These are phyloP conservation scores for Agrilus planipennis DNA, from an alignment of 1,140 invertebrate genomes.

Conservation along the genomic window DNA sequence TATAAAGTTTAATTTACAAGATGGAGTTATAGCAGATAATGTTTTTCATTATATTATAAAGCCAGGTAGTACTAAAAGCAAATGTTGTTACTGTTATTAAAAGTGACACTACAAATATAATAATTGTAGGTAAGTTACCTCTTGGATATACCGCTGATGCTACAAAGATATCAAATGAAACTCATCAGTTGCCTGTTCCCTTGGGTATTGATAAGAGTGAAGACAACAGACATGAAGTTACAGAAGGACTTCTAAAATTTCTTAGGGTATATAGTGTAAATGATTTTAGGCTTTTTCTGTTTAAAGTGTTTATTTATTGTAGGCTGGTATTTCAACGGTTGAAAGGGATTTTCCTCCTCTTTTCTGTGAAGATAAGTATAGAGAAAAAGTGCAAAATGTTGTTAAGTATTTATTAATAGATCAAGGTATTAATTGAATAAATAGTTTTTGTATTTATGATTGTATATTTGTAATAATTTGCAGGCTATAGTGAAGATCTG, in stretches of 20 bases:
- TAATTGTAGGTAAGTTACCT: constrained; percentile 32
- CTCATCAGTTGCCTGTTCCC: constrained; percentile 37
- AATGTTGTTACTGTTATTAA: not conserved
- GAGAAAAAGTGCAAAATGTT: no score
- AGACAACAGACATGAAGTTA: constrained; percentile 28
- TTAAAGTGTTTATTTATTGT: no score
- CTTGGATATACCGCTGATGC: constrained; percentile 40
- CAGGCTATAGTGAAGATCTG: constrained; percentile 18
- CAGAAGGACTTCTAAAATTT: constrained; percentile 10
- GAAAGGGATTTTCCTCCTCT: no score
- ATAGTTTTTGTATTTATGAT: no score
- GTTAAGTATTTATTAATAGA: no score
- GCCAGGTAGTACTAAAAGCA: constrained; percentile 30
- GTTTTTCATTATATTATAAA: constrained; percentile 40
- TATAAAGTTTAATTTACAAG: constrained; percentile 35
- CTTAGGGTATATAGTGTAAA: no score
- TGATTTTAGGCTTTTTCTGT: no score
- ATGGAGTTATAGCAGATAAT: constrained; percentile 36
- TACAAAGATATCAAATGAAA: constrained; percentile 33
- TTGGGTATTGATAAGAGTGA: constrained; percentile 24
- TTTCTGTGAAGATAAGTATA: no score
- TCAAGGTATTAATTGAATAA: no score
- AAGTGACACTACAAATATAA: not conserved
- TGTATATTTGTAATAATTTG: no score
- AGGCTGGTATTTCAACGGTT: no score